A percentile compares a stretch with the other conserved stretches of the same genome.
phyloP scores from a whole-genome alignment of 2,113 vertebrate genomes.

The Zosterops lateralis region DNA sequence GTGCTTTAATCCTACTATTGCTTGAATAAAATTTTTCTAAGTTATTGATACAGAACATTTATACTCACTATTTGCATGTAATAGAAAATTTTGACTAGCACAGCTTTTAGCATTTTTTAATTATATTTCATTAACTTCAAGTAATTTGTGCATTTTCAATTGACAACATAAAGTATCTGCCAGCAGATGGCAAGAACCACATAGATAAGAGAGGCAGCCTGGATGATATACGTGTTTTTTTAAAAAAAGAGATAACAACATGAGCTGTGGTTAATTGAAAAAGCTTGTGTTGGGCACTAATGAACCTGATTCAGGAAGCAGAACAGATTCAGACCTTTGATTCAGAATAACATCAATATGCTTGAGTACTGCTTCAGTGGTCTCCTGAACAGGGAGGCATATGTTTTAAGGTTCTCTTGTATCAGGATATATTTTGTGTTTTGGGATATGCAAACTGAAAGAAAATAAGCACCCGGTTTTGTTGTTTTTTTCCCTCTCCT shows the following conservation, averaged over 20 bases:
- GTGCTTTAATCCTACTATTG: neutral
- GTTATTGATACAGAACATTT: neutral
- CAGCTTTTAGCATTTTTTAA: neutral
- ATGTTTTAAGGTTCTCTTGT: neutral
- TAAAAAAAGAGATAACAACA: neutral
- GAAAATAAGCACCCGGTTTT: neutral
- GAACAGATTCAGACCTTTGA: neutral
- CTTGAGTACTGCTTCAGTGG: neutral
- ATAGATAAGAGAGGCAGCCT: neutral
- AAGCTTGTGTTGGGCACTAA: neutral
- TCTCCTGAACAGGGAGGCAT: neutral
- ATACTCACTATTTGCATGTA: neutral
- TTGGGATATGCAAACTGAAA: neutral
- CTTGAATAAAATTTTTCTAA: neutral
- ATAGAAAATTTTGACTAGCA: neutral
- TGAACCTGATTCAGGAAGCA: neutral
- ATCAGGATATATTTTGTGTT: neutral
- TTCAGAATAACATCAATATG: neutral
- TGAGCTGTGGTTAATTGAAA: neutral
- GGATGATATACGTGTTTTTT: neutral
- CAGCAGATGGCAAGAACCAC: slow-evolving; percentile 57
- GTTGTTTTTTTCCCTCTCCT: neutral
- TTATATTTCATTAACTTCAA: neutral
- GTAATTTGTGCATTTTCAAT: neutral
- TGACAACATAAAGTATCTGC: slow-evolving; percentile 4